Percentiles rank a stretch among this genome's conserved stretches.
These are phyloP conservation scores for Eilema griseolum DNA, from an alignment of 2,888 invertebrate genomes.

Conservation along the genomic window DNA sequence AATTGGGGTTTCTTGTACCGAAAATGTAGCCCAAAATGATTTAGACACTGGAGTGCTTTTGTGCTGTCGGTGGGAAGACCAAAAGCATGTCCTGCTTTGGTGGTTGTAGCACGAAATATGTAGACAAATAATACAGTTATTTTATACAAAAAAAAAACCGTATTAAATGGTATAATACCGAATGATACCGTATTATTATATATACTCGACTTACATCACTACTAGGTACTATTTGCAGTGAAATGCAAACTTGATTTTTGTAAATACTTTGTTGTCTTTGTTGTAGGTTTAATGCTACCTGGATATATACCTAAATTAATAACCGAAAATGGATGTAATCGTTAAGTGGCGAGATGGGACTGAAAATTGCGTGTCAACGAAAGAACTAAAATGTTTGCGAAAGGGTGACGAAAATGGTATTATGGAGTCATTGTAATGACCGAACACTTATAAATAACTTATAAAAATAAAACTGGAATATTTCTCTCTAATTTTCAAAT, in stretches of 20 bases:
- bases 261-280: background rate
- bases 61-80: no score
- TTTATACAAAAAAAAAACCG: no score
- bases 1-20: no score
- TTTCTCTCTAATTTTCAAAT: background rate
- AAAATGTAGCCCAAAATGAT: no score
- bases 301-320: background rate
- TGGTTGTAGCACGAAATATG: no score
- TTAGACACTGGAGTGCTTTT: no score
- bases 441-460: background rate
- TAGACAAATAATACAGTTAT: no score
- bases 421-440: background rate
- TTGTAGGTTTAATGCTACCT: background rate
- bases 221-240: background rate
- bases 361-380: background rate
- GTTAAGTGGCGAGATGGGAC: constrained; percentile 1
- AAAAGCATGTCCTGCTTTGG: no score
- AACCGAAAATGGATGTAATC: background rate
- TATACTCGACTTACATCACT: no score
- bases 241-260: background rate
- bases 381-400: constrained; percentile 1
- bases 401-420: constrained; percentile 1
- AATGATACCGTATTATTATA: no score
- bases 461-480: background rate
- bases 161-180: no score